Conservation (phyloP, 2,113 vertebrate genomes). For the Gambusia affinis region DNA sequence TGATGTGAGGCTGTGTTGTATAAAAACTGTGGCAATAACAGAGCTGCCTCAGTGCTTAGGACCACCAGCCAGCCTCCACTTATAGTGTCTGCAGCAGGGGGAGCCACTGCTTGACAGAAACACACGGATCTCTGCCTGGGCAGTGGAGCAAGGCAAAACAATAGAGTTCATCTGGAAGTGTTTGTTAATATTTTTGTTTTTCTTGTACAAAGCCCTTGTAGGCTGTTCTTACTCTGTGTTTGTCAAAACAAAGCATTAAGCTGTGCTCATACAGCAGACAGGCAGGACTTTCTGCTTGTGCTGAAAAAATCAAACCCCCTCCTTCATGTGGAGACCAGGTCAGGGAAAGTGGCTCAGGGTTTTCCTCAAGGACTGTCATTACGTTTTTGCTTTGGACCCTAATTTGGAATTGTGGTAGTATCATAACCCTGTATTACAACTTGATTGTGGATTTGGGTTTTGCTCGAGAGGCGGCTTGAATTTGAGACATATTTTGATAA, state of each 20-base stretch:
- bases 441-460: conserved; percentile 54
- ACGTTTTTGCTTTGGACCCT: conserved; percentile 63
- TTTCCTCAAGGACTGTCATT: conserved; percentile 77
- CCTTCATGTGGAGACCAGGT: conserved; percentile 57
- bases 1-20: conserved; percentile 12
- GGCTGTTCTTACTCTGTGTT: conserved; percentile 59
- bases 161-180: conserved; percentile 23
- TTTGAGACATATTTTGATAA: conserved; percentile 72
- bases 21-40: conserved; percentile 49
- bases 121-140: conserved; percentile 29
- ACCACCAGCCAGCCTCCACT: conserved; percentile 7
- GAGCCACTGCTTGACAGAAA: conserved; percentile 73
- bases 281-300: conserved; percentile 52
- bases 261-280: conserved; percentile 44
- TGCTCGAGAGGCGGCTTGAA: conserved; percentile 57
- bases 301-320: conserved; percentile 61
- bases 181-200: background rate
- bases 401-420: conserved; percentile 75
- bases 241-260: conserved; percentile 74
- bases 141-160: conserved; percentile 9
- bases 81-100: conserved; percentile 71
- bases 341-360: conserved; percentile 57
- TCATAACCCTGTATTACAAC: conserved; percentile 74
- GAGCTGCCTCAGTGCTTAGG: conserved; percentile 1
- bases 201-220: background rate